A percentile compares a stretch with the other conserved stretches of the same genome.
These are phyloP conservation scores for Somateria mollissima DNA, from an alignment of 2,797 vertebrate genomes.

Conservation along the genomic window DNA sequence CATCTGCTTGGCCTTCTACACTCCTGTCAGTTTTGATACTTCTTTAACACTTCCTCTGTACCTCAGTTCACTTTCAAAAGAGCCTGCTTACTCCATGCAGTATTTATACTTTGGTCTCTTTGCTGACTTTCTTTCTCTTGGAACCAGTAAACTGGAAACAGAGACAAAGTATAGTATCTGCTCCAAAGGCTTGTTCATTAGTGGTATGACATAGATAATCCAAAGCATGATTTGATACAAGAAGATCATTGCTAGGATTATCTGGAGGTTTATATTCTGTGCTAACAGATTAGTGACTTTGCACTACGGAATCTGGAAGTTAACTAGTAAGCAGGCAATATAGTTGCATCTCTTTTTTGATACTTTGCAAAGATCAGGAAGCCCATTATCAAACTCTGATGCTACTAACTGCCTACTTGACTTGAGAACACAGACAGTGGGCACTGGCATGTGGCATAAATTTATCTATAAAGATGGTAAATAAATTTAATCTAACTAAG, in stretches of 20 bases:
- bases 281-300: neutral
- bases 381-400: neutral
- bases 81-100: neutral
- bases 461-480: neutral
- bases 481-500: constrained; percentile 15
- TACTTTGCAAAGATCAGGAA: neutral
- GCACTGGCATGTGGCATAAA: neutral
- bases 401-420: neutral
- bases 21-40: neutral
- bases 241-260: neutral
- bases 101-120: neutral
- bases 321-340: neutral
- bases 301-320: neutral
- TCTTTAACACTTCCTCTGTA: neutral
- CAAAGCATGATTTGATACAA: neutral
- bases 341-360: neutral
- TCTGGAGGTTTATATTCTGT: neutral
- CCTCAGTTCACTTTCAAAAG: neutral
- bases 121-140: neutral
- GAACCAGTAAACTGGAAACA: neutral
- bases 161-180: neutral
- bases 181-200: neutral
- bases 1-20: neutral
- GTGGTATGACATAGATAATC: neutral
- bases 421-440: neutral